Conservation (phyloP, 2,797 vertebrate species). For the Monodelphis domestica region DNA sequence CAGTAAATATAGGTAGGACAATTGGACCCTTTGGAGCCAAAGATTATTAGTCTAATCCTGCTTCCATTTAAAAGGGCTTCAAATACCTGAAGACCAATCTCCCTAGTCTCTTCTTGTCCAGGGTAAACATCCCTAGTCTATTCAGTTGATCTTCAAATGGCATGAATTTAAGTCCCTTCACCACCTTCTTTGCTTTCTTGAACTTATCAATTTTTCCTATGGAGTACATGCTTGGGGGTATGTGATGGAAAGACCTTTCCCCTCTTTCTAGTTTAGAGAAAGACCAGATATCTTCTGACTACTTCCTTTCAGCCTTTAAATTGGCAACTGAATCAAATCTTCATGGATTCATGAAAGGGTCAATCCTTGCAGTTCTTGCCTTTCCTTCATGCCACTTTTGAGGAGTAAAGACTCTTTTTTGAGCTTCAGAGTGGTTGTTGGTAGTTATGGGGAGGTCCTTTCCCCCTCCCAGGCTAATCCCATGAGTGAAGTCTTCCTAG, state of each 20-base stretch:
- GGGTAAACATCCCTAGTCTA: neutral
- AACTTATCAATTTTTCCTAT: neutral
- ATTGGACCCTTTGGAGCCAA: neutral
- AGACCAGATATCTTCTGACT: neutral
- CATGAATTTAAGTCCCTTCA: neutral
- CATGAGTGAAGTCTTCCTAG: neutral
- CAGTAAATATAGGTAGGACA: neutral
- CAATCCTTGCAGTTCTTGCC: neutral
- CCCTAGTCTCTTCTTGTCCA: neutral
- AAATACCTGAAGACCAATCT: neutral
- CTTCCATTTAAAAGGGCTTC: neutral
- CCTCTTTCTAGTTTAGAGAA: neutral
- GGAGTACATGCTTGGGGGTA: neutral
- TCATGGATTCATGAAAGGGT: neutral
- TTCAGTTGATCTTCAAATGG: neutral
- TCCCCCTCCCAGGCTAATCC: neutral
- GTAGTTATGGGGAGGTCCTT: neutral
- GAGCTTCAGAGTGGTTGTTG: neutral
- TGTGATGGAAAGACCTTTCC: neutral
- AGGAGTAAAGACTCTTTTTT: neutral
- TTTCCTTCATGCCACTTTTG: neutral
- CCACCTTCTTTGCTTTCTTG: neutral
- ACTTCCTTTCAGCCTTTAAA: neutral
- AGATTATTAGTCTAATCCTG: neutral
- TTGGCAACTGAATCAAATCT: too few species aligned